These are phyloP conservation scores for Drosophila novamexicana DNA, from an alignment of 1,140 invertebrate genomes.

Conservation along the genomic window DNA sequence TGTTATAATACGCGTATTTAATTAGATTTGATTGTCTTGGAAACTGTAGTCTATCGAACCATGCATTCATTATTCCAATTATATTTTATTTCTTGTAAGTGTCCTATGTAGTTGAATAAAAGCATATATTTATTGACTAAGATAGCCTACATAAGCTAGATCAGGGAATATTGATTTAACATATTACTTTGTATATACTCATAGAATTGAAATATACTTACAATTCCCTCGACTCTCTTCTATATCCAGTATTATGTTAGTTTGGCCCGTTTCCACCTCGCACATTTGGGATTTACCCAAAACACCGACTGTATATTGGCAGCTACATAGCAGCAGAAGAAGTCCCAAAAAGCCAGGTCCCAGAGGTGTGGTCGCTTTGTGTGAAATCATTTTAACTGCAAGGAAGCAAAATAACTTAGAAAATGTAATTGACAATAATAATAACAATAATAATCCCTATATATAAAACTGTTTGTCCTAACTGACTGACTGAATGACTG, in stretches of 20 bases:
- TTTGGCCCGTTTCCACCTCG: slow-evolving; percentile 92
- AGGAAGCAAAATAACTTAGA: slow-evolving; percentile 14
- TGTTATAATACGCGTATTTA: slow-evolving; percentile 23
- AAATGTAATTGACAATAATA: not conserved
- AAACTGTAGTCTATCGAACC: not conserved
- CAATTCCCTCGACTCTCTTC: slow-evolving; percentile 93
- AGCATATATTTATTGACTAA: too few species aligned
- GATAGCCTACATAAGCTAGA: too few species aligned
- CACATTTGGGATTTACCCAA: slow-evolving; percentile 83
- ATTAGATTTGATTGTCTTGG: too few species aligned
- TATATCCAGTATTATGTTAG: slow-evolving; percentile 95
- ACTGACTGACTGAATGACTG: too few species aligned
- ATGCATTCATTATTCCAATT: not conserved
- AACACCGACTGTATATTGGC: slow-evolving; percentile 53
- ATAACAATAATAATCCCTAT: too few species aligned
- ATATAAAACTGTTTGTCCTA: too few species aligned
- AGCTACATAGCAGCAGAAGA: slow-evolving; percentile 58
- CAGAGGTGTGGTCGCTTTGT: slow-evolving; percentile 35
- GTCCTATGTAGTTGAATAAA: too few species aligned
- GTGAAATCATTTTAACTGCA: slow-evolving; percentile 61
- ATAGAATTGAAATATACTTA: slow-evolving; percentile 86
- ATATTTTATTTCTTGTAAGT: too few species aligned
- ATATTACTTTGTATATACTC: too few species aligned
- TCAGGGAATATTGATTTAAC: too few species aligned
- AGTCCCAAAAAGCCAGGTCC: slow-evolving; percentile 48